Evolutionary conservation across 2,113 vertebrate species (phyloP).

Genomic region (Nestor notabilis): DNA sequence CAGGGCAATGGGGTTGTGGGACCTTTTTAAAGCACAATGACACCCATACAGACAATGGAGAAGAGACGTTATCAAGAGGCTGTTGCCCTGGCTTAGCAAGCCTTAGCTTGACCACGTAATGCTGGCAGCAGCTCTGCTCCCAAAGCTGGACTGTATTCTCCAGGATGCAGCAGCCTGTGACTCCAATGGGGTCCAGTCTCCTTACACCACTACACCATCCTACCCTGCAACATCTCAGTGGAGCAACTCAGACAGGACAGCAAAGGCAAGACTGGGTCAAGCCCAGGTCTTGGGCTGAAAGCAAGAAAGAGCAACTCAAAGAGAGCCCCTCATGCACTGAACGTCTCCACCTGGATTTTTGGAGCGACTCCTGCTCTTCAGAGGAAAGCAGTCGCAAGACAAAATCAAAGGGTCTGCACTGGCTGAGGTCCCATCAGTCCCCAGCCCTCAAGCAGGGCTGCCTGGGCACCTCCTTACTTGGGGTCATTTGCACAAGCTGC

Average conservation of each 20-base stretch:
- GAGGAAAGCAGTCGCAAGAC: neutral
- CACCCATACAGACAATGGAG: neutral
- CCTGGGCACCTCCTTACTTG: neutral
- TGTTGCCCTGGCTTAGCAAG: neutral
- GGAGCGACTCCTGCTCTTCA: neutral
- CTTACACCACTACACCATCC: neutral
- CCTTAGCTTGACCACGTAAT: neutral
- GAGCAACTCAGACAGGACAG: neutral
- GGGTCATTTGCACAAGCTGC: neutral
- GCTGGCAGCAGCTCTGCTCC: neutral
- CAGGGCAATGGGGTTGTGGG: neutral
- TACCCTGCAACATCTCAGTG: neutral
- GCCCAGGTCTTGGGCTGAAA: neutral
- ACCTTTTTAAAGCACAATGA: neutral
- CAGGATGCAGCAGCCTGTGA: neutral
- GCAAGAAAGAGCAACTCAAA: neutral
- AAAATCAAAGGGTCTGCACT: neutral
- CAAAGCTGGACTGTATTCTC: neutral
- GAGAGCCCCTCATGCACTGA: neutral
- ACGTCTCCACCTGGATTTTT: neutral
- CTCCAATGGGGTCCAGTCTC: fast-evolving
- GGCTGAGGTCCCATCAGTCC: neutral
- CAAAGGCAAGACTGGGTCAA: neutral
- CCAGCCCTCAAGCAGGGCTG: fast-evolving
- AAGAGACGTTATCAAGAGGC: neutral